A percentile compares a stretch with the other conserved stretches of the same genome.
These are phyloP conservation scores for Limnephilus marmoratus DNA, from an alignment of 2,888 invertebrate species.

Conservation along the genomic window DNA sequence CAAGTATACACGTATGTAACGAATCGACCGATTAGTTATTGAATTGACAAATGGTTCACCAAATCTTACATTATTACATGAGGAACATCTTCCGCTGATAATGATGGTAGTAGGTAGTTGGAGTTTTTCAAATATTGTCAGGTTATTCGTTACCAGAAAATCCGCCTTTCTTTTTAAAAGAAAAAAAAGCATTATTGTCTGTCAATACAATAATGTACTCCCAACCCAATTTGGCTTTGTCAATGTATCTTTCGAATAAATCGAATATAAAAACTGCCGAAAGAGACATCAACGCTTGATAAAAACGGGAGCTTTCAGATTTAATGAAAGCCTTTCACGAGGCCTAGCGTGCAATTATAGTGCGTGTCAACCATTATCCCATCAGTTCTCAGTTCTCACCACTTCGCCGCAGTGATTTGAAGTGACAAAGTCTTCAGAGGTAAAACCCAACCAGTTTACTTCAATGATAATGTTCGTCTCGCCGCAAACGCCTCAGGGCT, in stretches of 20 bases:
- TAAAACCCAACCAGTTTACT: slow-evolving; percentile 49
- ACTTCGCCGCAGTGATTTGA: neutral
- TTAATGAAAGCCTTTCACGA: neutral
- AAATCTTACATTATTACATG: too few species aligned
- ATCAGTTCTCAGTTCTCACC: neutral
- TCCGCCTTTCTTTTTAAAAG: too few species aligned
- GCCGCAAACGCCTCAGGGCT: neutral
- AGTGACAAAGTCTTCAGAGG: slow-evolving; percentile 26
- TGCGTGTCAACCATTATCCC: neutral
- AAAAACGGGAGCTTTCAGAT: neutral
- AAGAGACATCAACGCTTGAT: neutral
- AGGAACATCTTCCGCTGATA: too few species aligned
- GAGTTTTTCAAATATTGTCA: too few species aligned
- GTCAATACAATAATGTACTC: too few species aligned
- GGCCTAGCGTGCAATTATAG: neutral
- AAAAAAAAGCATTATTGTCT: too few species aligned
- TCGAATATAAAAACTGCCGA: neutral
- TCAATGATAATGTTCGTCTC: neutral
- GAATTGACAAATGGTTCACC: too few species aligned
- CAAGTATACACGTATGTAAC: too few species aligned
- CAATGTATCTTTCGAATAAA: neutral
- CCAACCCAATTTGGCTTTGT: neutral
- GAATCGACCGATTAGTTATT: too few species aligned
- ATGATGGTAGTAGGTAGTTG: too few species aligned
- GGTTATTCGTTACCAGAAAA: too few species aligned